Evolutionary conservation across 2,113 vertebrate species (phyloP), one percentile per base, ranked within the genome.

Genomic region (Hydrochoerus hydrochaeris): DNA sequence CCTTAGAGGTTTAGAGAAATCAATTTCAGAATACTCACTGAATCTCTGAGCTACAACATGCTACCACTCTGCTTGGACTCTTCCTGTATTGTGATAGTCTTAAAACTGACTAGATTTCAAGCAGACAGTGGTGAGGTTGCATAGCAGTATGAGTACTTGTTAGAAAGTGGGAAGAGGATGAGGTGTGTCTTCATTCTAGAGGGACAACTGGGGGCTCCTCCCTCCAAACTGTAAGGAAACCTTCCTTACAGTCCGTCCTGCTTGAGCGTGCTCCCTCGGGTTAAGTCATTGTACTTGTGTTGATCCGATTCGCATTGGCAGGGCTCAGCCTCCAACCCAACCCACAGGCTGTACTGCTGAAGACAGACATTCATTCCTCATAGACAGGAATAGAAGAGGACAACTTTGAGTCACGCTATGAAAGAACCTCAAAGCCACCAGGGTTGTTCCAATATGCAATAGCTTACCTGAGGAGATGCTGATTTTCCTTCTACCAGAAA

Each of bases 1-100:
- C 88, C 82, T 94, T 63, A 80, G 96, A 88, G 82, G 71, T 69
- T 94, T 84, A 89, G 82, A 96, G 60, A 97, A 98, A 97, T 95
- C 95, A 96, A 81, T 96, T 73, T 97, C 90, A 38, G 77, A 89
- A 88, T 54, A 17, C 41, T 92, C 46, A 30, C 54, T 57, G 78
- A 38, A 88, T 78, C 49, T 90, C 54, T 54, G 67, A 91, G 57
- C 75, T 63, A 58, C 38, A 77, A 83, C 77, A 35, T n/a, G 19
- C 16, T 65, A 7, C n/a, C 44, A 46, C 30, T 20, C 60, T 26
- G 41, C n/a, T 41, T 26, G 1, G 26, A 63, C 54, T 60, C 49
- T 85, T 77, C 26, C 7, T 71, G 8, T 3, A 32, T 14, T 41
- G 52, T 73, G 7, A 52, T 9, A 46, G 2, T 26, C 85, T 84